Evolutionary conservation across 2,797 vertebrate genomes (phyloP).

Genomic region (Tragelaphus eurycerus): DNA sequence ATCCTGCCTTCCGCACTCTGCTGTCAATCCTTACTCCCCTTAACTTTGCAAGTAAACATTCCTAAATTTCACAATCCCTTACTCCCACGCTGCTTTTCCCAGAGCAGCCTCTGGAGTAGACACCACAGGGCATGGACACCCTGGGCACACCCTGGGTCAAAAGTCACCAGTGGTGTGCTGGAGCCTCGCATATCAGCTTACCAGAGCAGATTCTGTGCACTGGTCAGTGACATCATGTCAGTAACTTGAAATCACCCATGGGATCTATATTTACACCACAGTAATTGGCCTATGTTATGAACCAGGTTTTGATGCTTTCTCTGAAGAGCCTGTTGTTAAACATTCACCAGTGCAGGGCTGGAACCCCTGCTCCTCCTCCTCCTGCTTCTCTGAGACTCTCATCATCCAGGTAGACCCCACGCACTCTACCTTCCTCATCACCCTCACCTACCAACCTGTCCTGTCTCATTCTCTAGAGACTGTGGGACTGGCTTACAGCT

Average conservation of each 20-base stretch:
- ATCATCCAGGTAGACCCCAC: too few relatives aligned
- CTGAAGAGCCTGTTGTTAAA: not conserved
- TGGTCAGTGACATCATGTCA: rapidly evolving
- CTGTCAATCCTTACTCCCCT: not conserved
- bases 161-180: not conserved
- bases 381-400: not conserved
- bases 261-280: too few relatives aligned
- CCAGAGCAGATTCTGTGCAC: rapidly evolving
- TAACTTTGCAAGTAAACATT: not conserved
- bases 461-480: not conserved
- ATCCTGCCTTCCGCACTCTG: not conserved
- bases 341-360: not conserved
- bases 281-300: not conserved
- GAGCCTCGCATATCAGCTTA: rapidly evolving
- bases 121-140: too few relatives aligned
- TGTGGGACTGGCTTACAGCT: not conserved
- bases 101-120: not conserved
- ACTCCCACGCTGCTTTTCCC: not conserved
- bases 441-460: not conserved
- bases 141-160: too few relatives aligned
- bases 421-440: not conserved
- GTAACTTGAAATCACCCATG: rapidly evolving
- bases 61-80: not conserved
- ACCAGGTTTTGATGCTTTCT: not conserved
- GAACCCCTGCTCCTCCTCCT: not conserved